A percentile compares a stretch with the other conserved stretches of the same genome.
These are phyloP conservation scores for Exocentrus adspersus DNA, from an alignment of 2,888 invertebrate genomes.

Conservation along the genomic window DNA sequence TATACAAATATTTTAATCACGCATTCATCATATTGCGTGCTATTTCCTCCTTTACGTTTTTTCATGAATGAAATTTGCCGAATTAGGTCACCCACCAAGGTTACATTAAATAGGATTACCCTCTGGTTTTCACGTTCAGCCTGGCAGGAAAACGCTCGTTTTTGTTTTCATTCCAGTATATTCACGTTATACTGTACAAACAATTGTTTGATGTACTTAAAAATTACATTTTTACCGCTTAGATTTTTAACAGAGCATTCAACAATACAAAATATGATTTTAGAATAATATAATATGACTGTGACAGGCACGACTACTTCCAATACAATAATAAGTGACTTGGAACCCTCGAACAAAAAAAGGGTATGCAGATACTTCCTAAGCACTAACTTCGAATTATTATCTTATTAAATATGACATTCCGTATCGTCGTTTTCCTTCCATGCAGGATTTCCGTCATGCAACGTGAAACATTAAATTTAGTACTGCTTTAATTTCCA, in stretches of 20 bases:
- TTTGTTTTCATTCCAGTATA: too few relatives aligned
- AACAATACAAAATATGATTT: too few relatives aligned
- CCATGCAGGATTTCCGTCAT: conserved; percentile 1
- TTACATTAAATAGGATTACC: not conserved
- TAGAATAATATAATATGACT: too few relatives aligned
- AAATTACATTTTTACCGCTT: too few relatives aligned
- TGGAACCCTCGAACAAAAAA: too few relatives aligned
- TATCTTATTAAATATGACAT: conserved; percentile 3
- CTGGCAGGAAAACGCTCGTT: too few relatives aligned
- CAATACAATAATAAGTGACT: too few relatives aligned
- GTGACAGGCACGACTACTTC: too few relatives aligned
- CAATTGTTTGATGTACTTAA: too few relatives aligned
- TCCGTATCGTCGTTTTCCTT: not conserved
- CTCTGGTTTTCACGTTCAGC: too few relatives aligned
- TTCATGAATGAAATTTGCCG: not conserved
- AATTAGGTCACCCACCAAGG: not conserved
- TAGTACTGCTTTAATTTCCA: conserved; percentile 1
- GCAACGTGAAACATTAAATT: not conserved
- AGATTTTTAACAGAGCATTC: too few relatives aligned
- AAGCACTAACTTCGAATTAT: not conserved
- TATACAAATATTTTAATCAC: not conserved
- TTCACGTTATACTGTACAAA: too few relatives aligned
- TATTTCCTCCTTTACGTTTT: not conserved
- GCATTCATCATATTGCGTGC: not conserved
- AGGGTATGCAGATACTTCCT: not conserved